Evolutionary conservation across 1,140 invertebrate species (phyloP).

Genomic region (Tenebrio molitor): DNA sequence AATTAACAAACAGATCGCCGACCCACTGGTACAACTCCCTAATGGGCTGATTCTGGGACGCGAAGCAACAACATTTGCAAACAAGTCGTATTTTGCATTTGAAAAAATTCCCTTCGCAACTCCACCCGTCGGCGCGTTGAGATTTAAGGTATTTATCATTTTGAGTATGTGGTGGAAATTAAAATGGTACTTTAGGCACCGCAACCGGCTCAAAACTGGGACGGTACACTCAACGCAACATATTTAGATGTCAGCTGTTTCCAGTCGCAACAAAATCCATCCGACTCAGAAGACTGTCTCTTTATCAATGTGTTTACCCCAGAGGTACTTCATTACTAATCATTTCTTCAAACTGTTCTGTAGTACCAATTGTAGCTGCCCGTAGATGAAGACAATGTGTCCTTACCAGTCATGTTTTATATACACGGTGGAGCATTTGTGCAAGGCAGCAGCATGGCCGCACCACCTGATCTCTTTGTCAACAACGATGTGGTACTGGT

Average conservation of each 20-base stretch:
- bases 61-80: not conserved
- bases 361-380: conserved; percentile 9
- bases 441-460: conserved; percentile 66
- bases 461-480: conserved; percentile 69
- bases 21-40: not conserved
- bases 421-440: conserved; percentile 80
- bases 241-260: conserved; percentile 36
- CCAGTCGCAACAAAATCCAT: conserved; percentile 5
- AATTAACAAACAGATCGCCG: not conserved
- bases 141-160: conserved; percentile 5
- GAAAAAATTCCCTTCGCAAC: conserved; percentile 43
- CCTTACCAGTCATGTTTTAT: conserved; percentile 74
- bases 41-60: not conserved
- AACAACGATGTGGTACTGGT: conserved; percentile 72
- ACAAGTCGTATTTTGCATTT: conserved; percentile 28
- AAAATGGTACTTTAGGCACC: too few species aligned
- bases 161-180: too few species aligned
- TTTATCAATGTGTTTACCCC: conserved; percentile 50
- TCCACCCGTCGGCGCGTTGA: conserved; percentile 37
- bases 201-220: too few species aligned
- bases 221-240: conserved; percentile 40
- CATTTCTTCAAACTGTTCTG: not conserved
- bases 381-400: not conserved
- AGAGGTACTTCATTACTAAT: conserved; percentile 7
- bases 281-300: conserved; percentile 48